Percentiles rank a stretch among this genome's conserved stretches.
phyloP scores from a whole-genome alignment of 2,113 vertebrate genomes.

The Albula glossodonta region DNA sequence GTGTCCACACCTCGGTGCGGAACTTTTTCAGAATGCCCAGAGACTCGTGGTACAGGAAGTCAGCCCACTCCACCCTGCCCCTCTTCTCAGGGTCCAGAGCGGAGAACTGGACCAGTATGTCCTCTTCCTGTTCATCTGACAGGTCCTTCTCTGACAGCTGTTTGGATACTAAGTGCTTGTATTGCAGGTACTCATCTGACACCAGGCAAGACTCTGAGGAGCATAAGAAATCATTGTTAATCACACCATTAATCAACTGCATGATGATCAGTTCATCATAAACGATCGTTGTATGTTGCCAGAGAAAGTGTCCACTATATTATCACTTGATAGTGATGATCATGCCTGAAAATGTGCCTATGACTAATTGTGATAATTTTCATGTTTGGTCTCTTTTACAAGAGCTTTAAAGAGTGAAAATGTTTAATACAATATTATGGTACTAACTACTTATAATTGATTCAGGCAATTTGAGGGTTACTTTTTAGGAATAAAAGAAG shows the following conservation, averaged over 20 bases:
- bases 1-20: conserved; percentile 76
- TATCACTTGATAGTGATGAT: too few relatives aligned
- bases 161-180: conserved; percentile 87
- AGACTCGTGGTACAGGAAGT: conserved; percentile 93
- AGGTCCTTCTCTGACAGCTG: conserved; percentile 79
- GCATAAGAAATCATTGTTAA: background rate
- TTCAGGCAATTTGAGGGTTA: too few relatives aligned
- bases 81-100: conserved; percentile 84
- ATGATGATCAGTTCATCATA: background rate
- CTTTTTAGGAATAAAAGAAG: too few relatives aligned
- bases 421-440: too few relatives aligned
- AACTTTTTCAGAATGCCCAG: conserved; percentile 83
- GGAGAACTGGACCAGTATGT: conserved; percentile 81
- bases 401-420: too few relatives aligned
- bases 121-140: conserved; percentile 82
- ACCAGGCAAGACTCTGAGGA: conserved; percentile 82
- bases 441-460: too few relatives aligned
- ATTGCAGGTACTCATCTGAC: conserved; percentile 88
- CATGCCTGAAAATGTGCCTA: too few relatives aligned
- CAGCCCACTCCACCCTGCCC: conserved; percentile 85
- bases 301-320: too few relatives aligned
- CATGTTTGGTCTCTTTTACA: too few relatives aligned
- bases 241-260: background rate
- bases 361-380: too few relatives aligned
- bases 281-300: too few relatives aligned